Conservation (phyloP, 2,888 invertebrate species). For the Tinea trinotella region DNA sequence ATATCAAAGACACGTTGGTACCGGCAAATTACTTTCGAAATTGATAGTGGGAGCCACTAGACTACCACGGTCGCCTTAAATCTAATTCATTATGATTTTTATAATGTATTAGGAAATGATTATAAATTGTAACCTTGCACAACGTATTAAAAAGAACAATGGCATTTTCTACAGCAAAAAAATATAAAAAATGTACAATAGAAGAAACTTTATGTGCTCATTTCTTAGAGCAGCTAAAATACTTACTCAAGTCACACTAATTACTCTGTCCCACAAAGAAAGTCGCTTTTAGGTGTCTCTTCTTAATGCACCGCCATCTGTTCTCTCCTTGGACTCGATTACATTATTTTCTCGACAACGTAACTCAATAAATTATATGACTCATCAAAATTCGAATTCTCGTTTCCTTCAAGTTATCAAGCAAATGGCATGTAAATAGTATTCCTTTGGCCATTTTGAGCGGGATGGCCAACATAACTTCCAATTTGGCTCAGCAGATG, state of each 20-base stretch:
- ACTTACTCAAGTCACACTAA: background rate
- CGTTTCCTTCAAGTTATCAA: background rate
- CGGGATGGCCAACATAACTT: slow-evolving; percentile 14
- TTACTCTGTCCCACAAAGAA: background rate
- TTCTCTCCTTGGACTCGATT: background rate
- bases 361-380: background rate
- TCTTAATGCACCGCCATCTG: background rate
- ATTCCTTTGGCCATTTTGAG: slow-evolving; percentile 6
- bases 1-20: too few relatives aligned
- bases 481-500: slow-evolving; percentile 14
- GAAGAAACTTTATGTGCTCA: background rate
- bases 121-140: too few relatives aligned
- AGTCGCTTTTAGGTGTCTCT: background rate
- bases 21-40: too few relatives aligned
- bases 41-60: too few relatives aligned
- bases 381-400: background rate
- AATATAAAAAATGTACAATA: background rate
- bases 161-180: too few relatives aligned
- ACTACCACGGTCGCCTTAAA: too few relatives aligned
- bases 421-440: slow-evolving; percentile 12
- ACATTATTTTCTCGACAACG: background rate
- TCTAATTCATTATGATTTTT: too few relatives aligned
- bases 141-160: too few relatives aligned
- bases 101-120: too few relatives aligned
- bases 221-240: background rate